These are phyloP conservation scores for Bettongia penicillata DNA, from an alignment of 2,113 vertebrate species.

Conservation along the genomic window DNA sequence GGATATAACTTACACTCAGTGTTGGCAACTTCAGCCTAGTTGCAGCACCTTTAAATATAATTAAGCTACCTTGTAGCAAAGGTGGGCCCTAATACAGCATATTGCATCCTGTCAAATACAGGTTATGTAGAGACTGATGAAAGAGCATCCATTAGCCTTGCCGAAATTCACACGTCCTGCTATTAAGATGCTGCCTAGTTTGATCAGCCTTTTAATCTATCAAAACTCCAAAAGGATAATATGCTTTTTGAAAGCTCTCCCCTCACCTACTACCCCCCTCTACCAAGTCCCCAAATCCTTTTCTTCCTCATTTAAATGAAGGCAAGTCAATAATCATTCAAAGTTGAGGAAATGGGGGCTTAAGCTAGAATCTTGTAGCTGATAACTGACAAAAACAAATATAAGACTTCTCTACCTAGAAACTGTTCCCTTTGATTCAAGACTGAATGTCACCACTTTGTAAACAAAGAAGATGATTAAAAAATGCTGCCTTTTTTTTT, in stretches of 20 bases:
- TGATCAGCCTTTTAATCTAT: slow-evolving; percentile 55
- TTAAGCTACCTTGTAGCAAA: slow-evolving; percentile 71
- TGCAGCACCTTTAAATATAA: slow-evolving; percentile 73
- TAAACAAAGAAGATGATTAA: slow-evolving; percentile 75
- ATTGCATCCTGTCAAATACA: slow-evolving; percentile 73
- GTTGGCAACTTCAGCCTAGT: slow-evolving; percentile 66
- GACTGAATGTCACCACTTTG: slow-evolving; percentile 64
- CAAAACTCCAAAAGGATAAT: slow-evolving; percentile 72
- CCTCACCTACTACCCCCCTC: slow-evolving; percentile 43
- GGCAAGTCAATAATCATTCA: slow-evolving; percentile 65
- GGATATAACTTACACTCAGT: slow-evolving; percentile 57
- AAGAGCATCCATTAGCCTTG: slow-evolving; percentile 61
- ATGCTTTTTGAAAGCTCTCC: slow-evolving; percentile 69
- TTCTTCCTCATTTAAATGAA: slow-evolving; percentile 69
- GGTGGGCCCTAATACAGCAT: slow-evolving; percentile 65
- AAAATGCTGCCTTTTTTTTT: slow-evolving; percentile 66
- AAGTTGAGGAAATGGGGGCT: slow-evolving; percentile 57
- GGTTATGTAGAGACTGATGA: slow-evolving; percentile 56
- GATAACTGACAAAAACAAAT: slow-evolving; percentile 47
- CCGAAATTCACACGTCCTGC: slow-evolving; percentile 65
- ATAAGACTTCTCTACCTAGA: slow-evolving; percentile 21
- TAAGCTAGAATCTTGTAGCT: slow-evolving; percentile 45
- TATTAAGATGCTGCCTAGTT: slow-evolving; percentile 62
- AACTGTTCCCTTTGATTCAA: slow-evolving; percentile 52
- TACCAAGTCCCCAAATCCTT: slow-evolving; percentile 48